phyloP scores from a whole-genome alignment of 1,140 invertebrate species.

The Pygmarrhopalites habei region DNA sequence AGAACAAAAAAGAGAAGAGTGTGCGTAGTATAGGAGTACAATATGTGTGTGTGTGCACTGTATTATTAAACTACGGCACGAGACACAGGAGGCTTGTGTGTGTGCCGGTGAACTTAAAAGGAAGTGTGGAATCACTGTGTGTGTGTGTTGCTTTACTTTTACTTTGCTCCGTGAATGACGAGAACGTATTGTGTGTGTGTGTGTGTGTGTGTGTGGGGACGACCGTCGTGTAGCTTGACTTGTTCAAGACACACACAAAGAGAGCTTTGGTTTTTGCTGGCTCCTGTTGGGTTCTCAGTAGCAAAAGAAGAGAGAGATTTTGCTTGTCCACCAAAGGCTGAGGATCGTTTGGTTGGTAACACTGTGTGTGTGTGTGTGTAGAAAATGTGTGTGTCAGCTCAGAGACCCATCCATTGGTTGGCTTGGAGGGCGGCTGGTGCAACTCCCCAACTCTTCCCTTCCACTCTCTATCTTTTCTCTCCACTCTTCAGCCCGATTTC shows the following conservation, averaged over 20 bases:
- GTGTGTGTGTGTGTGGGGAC: no score
- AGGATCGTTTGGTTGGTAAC: neutral
- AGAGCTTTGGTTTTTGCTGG: no score
- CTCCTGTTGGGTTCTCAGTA: neutral
- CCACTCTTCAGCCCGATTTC: neutral
- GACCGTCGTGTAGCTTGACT: no score
- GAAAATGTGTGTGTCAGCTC: neutral
- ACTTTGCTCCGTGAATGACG: no score
- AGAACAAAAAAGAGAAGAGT: neutral
- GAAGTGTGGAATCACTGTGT: neutral
- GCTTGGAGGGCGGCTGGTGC: conserved; percentile 8
- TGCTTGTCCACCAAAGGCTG: conserved; percentile 10
- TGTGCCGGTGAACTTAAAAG: conserved; percentile 16
- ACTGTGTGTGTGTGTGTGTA: neutral
- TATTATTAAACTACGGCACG: no score
- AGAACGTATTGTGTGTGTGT: no score
- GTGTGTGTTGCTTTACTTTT: no score
- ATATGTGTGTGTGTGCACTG: no score
- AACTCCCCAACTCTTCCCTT: conserved; percentile 3
- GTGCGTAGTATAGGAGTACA: neutral
- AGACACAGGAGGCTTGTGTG: neutral
- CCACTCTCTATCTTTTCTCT: neutral
- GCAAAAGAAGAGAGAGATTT: neutral
- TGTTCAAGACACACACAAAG: no score
- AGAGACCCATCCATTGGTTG: neutral